Evolutionary conservation across 2,888 invertebrate species (phyloP).

Genomic region (Fissipunctia ypsillon): DNA sequence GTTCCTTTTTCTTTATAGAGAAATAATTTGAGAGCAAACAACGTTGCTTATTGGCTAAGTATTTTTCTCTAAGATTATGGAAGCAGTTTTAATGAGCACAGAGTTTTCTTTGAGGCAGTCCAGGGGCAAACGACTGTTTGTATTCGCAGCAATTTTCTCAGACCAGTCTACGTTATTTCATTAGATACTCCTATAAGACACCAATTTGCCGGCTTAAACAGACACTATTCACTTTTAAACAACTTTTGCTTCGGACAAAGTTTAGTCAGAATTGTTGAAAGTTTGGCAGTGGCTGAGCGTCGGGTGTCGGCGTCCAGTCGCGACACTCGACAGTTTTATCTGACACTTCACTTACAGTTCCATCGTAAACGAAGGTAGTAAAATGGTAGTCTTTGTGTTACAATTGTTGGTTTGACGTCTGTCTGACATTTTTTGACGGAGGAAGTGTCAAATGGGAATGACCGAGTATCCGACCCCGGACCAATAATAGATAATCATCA

Average conservation of each 20-base stretch:
- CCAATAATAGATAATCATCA: too few relatives aligned
- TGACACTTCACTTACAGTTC: conserved; percentile 65
- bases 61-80: conserved; percentile 62
- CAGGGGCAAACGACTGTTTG: conserved; percentile 56
- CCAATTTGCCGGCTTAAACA: conserved; percentile 65
- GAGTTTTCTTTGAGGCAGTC: conserved; percentile 70
- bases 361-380: conserved; percentile 68
- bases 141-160: conserved; percentile 50
- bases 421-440: conserved; percentile 34
- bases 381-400: conserved; percentile 68
- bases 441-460: conserved; percentile 6
- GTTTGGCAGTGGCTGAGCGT: conserved; percentile 54
- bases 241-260: conserved; percentile 60
- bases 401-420: conserved; percentile 54
- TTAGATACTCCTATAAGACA: conserved; percentile 60
- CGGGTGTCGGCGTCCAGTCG: conserved; percentile 46
- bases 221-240: conserved; percentile 55
- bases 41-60: conserved; percentile 56
- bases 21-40: conserved; percentile 38
- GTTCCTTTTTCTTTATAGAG: conserved; percentile 20
- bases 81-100: conserved; percentile 73
- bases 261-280: conserved; percentile 67
- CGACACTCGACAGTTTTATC: conserved; percentile 66
- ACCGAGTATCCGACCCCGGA: background rate
- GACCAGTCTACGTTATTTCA: conserved; percentile 52